Conservation (phyloP, 2,113 vertebrate species). For the Myodes glareolus region DNA sequence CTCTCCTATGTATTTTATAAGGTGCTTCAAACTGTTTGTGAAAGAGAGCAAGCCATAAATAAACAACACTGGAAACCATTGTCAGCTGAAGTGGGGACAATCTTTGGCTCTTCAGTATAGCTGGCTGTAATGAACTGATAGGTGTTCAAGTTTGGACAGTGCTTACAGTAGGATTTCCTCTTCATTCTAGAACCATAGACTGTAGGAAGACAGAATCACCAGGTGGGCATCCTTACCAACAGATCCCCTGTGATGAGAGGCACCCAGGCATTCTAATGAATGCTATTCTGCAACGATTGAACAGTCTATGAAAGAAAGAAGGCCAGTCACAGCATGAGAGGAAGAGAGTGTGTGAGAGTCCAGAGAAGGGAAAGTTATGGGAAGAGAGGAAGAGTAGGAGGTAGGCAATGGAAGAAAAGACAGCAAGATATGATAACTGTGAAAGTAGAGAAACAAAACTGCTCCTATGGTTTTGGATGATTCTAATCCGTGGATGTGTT, state of each 20-base stretch:
- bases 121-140: background rate
- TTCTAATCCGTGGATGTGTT: background rate
- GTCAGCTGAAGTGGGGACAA: background rate
- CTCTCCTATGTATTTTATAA: background rate
- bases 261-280: background rate
- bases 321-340: background rate
- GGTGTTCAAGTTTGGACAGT: background rate
- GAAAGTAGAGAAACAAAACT: background rate
- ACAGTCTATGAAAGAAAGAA: background rate
- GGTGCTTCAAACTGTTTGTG: conserved; percentile 13
- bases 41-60: background rate
- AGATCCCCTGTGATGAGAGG: background rate
- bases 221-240: background rate
- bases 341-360: background rate
- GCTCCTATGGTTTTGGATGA: background rate
- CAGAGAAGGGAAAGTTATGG: background rate
- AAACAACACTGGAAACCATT: background rate
- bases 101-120: conserved; percentile 8
- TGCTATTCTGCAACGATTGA: background rate
- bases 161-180: background rate
- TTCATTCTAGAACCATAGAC: background rate
- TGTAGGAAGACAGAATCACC: background rate
- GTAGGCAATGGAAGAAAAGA: background rate
- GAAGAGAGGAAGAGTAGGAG: background rate
- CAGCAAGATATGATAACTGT: background rate